Conservation (phyloP, 2,797 vertebrate species). For the Nannoperca obscura region DNA sequence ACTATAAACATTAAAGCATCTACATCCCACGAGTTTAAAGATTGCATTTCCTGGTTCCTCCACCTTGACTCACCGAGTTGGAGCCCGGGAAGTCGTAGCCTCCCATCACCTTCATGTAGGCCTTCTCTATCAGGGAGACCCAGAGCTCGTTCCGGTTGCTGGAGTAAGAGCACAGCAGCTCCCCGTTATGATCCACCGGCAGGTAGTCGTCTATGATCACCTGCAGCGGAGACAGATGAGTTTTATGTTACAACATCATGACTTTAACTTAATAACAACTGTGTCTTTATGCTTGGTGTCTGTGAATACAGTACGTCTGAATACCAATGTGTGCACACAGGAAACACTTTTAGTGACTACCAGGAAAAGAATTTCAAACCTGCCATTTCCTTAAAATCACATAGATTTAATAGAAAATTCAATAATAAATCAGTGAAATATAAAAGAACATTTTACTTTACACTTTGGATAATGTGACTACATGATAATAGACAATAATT, state of each 20-base stretch:
- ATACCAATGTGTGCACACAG: not conserved
- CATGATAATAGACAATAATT: not conserved
- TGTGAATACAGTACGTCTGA: no score
- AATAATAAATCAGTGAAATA: no score
- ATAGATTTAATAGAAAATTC: not conserved
- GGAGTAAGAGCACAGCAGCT: slow-evolving; percentile 98
- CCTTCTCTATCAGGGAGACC: slow-evolving; percentile 98
- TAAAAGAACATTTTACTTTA: not conserved
- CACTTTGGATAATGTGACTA: no score
- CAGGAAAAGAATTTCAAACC: not conserved
- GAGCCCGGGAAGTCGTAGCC: slow-evolving; percentile 99
- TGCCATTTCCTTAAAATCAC: not conserved
- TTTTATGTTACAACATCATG: not conserved
- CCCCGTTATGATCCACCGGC: slow-evolving; percentile 94
- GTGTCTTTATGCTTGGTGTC: not conserved
- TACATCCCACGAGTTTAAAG: not conserved
- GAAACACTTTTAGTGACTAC: not conserved
- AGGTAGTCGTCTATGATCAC: slow-evolving; percentile 98
- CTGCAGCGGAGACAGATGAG: slow-evolving; percentile 68
- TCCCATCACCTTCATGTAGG: slow-evolving; percentile 99
- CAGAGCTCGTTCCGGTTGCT: slow-evolving; percentile 98
- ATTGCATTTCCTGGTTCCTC: not conserved
- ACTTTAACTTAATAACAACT: not conserved
- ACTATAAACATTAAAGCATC: not conserved
- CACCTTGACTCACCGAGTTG: slow-evolving; percentile 89